Percentiles rank a stretch among this genome's conserved stretches.
Evolutionary conservation across 2,797 vertebrate genomes (phyloP).

Genomic region (Neosalanx taihuensis): DNA sequence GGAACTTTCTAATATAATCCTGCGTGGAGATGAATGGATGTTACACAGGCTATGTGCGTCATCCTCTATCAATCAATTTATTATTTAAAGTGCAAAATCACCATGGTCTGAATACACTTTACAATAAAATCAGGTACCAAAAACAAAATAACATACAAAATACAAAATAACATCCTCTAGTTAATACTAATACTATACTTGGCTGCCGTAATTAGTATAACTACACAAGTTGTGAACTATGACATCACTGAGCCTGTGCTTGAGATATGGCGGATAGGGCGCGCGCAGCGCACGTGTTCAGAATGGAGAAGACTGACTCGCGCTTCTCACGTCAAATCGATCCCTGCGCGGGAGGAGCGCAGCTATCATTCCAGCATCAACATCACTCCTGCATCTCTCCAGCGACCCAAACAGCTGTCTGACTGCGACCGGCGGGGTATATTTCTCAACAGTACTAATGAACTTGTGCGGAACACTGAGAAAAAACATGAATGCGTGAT

Average conservation of each 20-base stretch:
- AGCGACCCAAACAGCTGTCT: constrained; percentile 49
- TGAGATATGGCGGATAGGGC: constrained; percentile 67
- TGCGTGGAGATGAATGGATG: not conserved
- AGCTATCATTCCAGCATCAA: constrained; percentile 70
- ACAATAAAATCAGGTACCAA: too few relatives aligned
- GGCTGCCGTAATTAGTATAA: constrained; percentile 17
- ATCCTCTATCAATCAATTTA: not conserved
- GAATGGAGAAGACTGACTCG: constrained; percentile 74
- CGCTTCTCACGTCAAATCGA: constrained; percentile 78
- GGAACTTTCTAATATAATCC: constrained; percentile 6
- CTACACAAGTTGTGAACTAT: constrained; percentile 63
- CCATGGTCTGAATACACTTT: too few relatives aligned
- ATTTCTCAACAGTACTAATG: constrained; percentile 30
- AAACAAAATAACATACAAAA: too few relatives aligned
- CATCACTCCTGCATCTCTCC: constrained; percentile 50
- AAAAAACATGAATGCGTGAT: constrained; percentile 35
- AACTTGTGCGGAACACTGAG: constrained; percentile 58
- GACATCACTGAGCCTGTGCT: constrained; percentile 72
- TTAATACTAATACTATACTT: constrained; percentile 20
- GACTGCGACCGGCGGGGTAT: constrained; percentile 33
- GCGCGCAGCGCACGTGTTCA: constrained; percentile 75
- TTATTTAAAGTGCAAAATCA: too few relatives aligned
- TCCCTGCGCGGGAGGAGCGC: constrained; percentile 62
- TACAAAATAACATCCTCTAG: not conserved
- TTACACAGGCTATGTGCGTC: not conserved